Conservation (phyloP, 2,888 invertebrate genomes). For the Drosophila anomelani region DNA sequence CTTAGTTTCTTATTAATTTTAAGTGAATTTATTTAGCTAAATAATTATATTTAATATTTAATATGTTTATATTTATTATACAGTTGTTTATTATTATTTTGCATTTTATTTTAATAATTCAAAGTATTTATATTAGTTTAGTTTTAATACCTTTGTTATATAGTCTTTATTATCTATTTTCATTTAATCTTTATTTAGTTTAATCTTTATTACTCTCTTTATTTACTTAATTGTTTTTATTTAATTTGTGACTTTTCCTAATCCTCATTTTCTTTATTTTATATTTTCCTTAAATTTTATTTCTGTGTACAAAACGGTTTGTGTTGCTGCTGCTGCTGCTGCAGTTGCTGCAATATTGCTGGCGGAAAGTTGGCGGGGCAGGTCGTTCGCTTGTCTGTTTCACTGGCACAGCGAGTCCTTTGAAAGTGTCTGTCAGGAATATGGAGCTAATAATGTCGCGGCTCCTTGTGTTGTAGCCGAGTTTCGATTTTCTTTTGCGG, state of each 20-base stretch:
- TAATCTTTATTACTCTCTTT: no score
- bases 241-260: no score
- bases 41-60: not conserved
- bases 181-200: not conserved
- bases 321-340: constrained; percentile 5
- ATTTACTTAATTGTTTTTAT: no score
- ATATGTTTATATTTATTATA: not conserved
- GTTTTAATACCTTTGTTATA: not conserved
- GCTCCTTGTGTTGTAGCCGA: constrained; percentile 40
- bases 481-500: constrained; percentile 8
- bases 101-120: not conserved
- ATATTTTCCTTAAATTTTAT: not conserved
- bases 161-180: not conserved
- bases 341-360: constrained; percentile 38
- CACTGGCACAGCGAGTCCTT: constrained; percentile 51
- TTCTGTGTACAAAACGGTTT: not conserved
- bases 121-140: not conserved
- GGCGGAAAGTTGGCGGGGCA: constrained; percentile 15
- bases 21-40: not conserved
- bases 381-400: constrained; percentile 61
- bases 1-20: not conserved
- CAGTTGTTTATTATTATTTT: not conserved
- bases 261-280: not conserved
- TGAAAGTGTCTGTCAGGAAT: constrained; percentile 45
- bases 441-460: constrained; percentile 72